Evolutionary conservation across 1,140 invertebrate genomes (phyloP).

Genomic region (Brachionus calyciflorus): DNA sequence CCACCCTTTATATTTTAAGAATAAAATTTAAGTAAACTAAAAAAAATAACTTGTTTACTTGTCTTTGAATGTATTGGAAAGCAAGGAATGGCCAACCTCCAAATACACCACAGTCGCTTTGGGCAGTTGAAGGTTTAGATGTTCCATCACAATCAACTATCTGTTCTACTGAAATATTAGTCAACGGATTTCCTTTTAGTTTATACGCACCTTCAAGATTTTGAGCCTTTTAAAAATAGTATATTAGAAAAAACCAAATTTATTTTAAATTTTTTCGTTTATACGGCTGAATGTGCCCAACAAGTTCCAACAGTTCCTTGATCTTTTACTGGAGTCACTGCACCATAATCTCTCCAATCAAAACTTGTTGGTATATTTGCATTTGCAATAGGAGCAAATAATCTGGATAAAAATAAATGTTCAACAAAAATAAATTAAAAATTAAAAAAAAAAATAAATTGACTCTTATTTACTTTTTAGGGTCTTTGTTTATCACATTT

Average conservation of each 20-base stretch:
- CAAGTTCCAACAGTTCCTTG: slow-evolving; percentile 57
- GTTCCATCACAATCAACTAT: slow-evolving; percentile 56
- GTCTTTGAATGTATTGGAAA: slow-evolving; percentile 54
- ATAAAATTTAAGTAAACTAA: not conserved
- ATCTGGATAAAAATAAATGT: too few species aligned
- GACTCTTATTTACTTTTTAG: slow-evolving; percentile 5
- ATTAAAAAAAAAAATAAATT: too few species aligned
- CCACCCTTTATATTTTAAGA: slow-evolving; percentile 51
- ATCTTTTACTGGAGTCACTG: slow-evolving; percentile 62
- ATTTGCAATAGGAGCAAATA: not conserved
- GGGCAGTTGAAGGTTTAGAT: slow-evolving; percentile 47
- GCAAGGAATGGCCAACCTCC: slow-evolving; percentile 57
- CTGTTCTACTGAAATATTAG: slow-evolving; percentile 56
- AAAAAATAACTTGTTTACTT: slow-evolving; percentile 47
- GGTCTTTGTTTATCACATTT: not conserved
- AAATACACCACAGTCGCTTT: slow-evolving; percentile 55
- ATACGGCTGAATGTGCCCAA: slow-evolving; percentile 54
- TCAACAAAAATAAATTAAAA: too few species aligned
- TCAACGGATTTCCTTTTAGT: slow-evolving; percentile 51
- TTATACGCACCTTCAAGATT: slow-evolving; percentile 56
- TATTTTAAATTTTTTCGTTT: too few species aligned
- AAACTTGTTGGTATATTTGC: not conserved
- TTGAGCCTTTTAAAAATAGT: slow-evolving; percentile 37
- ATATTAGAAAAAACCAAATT: not conserved
- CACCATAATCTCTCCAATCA: slow-evolving; percentile 57